Evolutionary conservation across 2,888 invertebrate genomes (phyloP).

Genomic region (Drosophila sordidula): DNA sequence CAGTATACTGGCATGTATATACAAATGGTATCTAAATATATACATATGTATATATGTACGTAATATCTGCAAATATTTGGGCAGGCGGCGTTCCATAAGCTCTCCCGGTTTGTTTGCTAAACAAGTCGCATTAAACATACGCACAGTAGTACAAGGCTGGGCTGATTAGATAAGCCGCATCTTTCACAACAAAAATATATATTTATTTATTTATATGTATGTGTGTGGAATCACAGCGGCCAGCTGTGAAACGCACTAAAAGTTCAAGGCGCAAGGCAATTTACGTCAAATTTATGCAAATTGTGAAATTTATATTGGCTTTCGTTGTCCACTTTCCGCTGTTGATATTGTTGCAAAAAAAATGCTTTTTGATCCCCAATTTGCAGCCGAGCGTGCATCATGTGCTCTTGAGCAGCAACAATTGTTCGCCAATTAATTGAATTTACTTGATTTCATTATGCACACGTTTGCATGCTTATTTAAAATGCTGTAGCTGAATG

Average conservation of each 20-base stretch:
- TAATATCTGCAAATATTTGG: conserved; percentile 25
- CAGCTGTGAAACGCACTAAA: conserved; percentile 1
- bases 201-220: neutral
- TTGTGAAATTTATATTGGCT: conserved; percentile 25
- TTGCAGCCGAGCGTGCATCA: conserved; percentile 1
- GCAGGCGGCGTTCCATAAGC: conserved; percentile 17
- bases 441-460: conserved; percentile 71
- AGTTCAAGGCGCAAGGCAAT: conserved; percentile 39
- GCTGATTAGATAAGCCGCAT: conserved; percentile 50
- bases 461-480: conserved; percentile 15
- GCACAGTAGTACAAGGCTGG: conserved; percentile 6
- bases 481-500: conserved; percentile 1
- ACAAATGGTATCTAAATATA: neutral
- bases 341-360: conserved; percentile 1
- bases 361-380: conserved; percentile 13
- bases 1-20: neutral
- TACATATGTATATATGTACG: neutral
- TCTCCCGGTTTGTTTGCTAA: conserved; percentile 4
- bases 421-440: conserved; percentile 59
- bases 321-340: conserved; percentile 5
- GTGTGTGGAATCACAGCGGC: neutral
- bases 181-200: neutral
- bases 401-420: conserved; percentile 26
- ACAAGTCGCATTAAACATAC: conserved; percentile 7
- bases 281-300: conserved; percentile 34